Conservation (phyloP, 2,888 invertebrate species). For the Pocota personata region DNA sequence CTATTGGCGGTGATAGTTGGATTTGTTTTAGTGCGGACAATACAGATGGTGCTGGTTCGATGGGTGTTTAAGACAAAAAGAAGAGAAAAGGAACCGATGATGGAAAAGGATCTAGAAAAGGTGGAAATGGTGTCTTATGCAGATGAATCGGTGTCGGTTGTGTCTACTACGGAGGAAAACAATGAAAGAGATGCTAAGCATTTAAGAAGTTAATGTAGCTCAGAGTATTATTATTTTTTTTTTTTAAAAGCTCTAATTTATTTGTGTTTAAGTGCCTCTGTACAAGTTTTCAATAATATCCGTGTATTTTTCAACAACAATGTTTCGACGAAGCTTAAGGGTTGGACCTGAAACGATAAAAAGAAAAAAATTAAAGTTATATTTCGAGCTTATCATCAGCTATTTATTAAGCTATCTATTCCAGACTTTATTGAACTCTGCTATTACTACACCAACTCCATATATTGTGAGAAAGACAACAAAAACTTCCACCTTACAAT, state of each 20-base stretch:
- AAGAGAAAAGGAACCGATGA: not conserved
- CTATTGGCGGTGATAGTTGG: conserved; percentile 79
- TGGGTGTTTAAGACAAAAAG: not conserved
- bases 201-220: not conserved
- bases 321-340: conserved; percentile 91
- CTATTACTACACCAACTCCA: too few species aligned
- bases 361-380: too few species aligned
- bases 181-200: not conserved
- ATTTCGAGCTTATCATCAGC: too few species aligned
- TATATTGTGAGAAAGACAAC: not conserved
- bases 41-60: not conserved
- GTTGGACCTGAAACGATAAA: conserved; percentile 87
- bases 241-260: not conserved
- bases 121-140: conserved; percentile 52
- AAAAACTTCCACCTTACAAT: not conserved
- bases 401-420: too few species aligned
- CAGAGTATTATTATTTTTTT: not conserved
- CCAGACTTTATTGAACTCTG: not conserved
- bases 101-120: conserved; percentile 21
- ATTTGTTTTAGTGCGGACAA: conserved; percentile 72
- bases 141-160: conserved; percentile 34
- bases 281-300: conserved; percentile 87
- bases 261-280: not conserved
- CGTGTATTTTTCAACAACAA: conserved; percentile 90
- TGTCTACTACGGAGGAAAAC: conserved; percentile 8